Evolutionary conservation across 1,140 invertebrate species (phyloP).

Genomic region (Ectropis grisescens): DNA sequence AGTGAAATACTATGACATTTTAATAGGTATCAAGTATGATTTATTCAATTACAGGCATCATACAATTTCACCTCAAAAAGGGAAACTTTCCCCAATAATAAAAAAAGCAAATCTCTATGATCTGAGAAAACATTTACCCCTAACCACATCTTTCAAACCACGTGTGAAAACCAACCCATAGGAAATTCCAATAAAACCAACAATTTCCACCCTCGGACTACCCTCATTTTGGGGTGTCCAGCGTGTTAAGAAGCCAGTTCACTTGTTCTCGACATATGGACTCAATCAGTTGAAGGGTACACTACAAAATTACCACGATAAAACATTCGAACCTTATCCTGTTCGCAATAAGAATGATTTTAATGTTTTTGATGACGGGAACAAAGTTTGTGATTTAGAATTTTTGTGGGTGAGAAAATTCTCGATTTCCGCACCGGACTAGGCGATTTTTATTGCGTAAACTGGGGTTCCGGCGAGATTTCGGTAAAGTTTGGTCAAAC

Average conservation of each 20-base stretch:
- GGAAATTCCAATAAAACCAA: constrained; percentile 54
- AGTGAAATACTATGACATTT: no score
- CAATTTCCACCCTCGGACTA: constrained; percentile 40
- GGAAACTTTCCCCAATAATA: no score
- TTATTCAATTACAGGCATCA: no score
- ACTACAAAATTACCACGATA: constrained; percentile 1
- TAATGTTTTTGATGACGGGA: constrained; percentile 2
- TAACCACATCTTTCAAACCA: constrained; percentile 11
- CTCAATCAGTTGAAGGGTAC: constrained; percentile 38
- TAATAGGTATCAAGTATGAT: no score
- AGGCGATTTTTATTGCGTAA: constrained; percentile 56
- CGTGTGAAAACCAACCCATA: constrained; percentile 42
- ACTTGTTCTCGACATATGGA: constrained; percentile 57
- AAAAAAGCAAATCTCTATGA: no score
- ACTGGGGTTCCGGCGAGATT: constrained; percentile 38
- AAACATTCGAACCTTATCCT: constrained; percentile 1
- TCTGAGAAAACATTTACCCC: constrained; percentile 2
- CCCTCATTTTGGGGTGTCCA: constrained; percentile 55
- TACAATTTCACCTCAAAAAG: no score
- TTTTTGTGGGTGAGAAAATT: constrained; percentile 50
- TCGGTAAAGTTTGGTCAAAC: constrained; percentile 38
- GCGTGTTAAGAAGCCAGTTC: constrained; percentile 48
- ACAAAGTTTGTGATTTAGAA: constrained; percentile 18
- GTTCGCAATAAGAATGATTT: constrained; percentile 14
- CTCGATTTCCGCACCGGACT: constrained; percentile 53